Evolutionary conservation across 1,140 invertebrate species (phyloP).

Genomic region (Apis laboriosa): DNA sequence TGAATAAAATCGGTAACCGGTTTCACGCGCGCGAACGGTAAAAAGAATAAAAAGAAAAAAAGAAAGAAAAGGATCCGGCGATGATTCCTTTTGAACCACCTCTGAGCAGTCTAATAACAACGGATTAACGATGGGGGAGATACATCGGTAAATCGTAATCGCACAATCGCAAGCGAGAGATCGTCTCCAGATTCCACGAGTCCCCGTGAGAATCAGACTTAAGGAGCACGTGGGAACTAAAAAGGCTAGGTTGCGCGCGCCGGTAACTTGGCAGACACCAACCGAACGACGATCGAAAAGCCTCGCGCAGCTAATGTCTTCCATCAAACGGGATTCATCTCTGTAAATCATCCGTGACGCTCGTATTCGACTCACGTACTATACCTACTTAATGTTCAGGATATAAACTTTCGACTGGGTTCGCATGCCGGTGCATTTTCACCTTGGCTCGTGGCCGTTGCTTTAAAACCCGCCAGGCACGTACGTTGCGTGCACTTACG

Average conservation of each 20-base stretch:
- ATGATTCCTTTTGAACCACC: constrained; percentile 11
- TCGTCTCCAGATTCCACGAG: constrained; percentile 19
- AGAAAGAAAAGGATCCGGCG: not conserved
- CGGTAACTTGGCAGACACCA: constrained; percentile 37
- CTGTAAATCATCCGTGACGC: constrained; percentile 48
- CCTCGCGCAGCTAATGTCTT: not conserved
- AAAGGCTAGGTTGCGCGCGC: constrained; percentile 26
- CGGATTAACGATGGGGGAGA: constrained; percentile 11
- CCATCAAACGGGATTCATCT: constrained; percentile 56
- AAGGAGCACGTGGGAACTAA: constrained; percentile 56
- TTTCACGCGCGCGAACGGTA: not conserved
- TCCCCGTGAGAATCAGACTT: constrained; percentile 41
- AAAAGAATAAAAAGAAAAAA: not conserved
- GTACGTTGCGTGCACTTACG: constrained; percentile 22
- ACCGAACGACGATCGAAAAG: constrained; percentile 8
- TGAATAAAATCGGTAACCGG: constrained; percentile 28
- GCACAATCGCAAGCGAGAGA: constrained; percentile 29
- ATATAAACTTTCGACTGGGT: constrained; percentile 37
- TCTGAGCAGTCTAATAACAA: not conserved
- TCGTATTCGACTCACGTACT: constrained; percentile 47
- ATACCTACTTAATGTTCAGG: constrained; percentile 24
- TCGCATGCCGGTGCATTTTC: constrained; percentile 49
- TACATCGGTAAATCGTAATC: constrained; percentile 24
- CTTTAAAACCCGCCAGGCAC: constrained; percentile 29
- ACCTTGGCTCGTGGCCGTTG: constrained; percentile 48